Conservation (phyloP, 2,888 invertebrate genomes). For the Drosophila nr. fundita region DNA sequence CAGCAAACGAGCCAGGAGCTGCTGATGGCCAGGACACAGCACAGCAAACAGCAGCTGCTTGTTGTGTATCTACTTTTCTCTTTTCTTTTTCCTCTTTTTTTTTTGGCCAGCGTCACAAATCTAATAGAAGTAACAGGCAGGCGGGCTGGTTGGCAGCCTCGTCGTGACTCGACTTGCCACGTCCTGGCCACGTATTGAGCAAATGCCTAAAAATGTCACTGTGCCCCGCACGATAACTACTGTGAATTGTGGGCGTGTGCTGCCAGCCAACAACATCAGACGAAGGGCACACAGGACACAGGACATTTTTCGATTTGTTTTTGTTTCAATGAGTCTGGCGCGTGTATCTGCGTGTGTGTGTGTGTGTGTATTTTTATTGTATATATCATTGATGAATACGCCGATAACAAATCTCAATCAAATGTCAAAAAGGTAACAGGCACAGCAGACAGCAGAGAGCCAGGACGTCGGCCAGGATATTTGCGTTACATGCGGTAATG, state of each 20-base stretch:
- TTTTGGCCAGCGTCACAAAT: slow-evolving; percentile 45
- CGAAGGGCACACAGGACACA: slow-evolving; percentile 2
- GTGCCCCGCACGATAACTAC: slow-evolving; percentile 66
- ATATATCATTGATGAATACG: slow-evolving; percentile 84
- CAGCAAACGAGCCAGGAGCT: slow-evolving; percentile 23
- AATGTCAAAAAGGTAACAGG: slow-evolving; percentile 85
- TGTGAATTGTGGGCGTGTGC: slow-evolving; percentile 52
- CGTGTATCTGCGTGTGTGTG: background rate
- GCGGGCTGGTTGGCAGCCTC: slow-evolving; percentile 12
- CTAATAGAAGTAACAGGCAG: slow-evolving; percentile 70
- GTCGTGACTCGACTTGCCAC: slow-evolving; percentile 13
- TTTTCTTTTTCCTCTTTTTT: slow-evolving; percentile 4
- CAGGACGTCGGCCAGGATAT: slow-evolving; percentile 23
- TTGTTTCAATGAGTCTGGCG: slow-evolving; percentile 47
- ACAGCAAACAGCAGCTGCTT: slow-evolving; percentile 74
- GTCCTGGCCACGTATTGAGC: slow-evolving; percentile 46
- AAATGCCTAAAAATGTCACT: slow-evolving; percentile 79
- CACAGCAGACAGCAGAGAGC: slow-evolving; percentile 36
- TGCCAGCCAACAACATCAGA: slow-evolving; percentile 6
- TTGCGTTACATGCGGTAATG: slow-evolving; percentile 79
- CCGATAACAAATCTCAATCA: slow-evolving; percentile 85
- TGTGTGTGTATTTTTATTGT: slow-evolving; percentile 75
- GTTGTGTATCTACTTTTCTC: slow-evolving; percentile 18
- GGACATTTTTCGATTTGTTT: slow-evolving; percentile 6
- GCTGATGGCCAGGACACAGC: slow-evolving; percentile 14